Evolutionary conservation across 1,140 invertebrate species (phyloP).

Genomic region (Eurosta solidaginis): DNA sequence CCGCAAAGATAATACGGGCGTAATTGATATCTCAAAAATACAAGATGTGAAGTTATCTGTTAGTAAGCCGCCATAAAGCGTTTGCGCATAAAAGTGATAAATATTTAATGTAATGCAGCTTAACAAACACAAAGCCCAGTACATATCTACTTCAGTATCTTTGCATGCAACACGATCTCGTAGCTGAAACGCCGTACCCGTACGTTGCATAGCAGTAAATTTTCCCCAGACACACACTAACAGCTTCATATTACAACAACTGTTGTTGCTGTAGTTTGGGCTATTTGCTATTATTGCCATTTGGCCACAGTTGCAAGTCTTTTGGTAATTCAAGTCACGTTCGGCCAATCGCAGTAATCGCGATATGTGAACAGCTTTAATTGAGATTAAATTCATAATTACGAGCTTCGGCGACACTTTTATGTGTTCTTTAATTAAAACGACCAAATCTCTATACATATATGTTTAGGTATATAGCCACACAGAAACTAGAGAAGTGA

Average conservation of each 20-base stretch:
- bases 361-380: conserved; percentile 21
- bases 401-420: conserved; percentile 20
- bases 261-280: not conserved
- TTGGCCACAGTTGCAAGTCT: not conserved
- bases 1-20: not conserved
- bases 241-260: not conserved
- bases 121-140: not conserved
- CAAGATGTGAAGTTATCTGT: conserved; percentile 14
- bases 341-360: conserved; percentile 12
- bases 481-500: not conserved
- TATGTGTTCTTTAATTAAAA: conserved; percentile 22
- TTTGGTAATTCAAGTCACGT: conserved; percentile 15
- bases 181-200: not conserved
- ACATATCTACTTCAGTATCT: not conserved
- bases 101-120: not conserved
- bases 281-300: not conserved
- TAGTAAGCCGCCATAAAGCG: conserved; percentile 21
- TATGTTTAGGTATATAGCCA: too few species aligned
- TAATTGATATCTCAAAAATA: conserved; percentile 20
- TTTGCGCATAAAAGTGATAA: conserved; percentile 18
- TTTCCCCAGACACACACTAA: not conserved
- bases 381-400: conserved; percentile 29
- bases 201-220: not conserved
- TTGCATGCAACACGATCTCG: not conserved
- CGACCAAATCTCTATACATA: too few species aligned